Conservation (phyloP, 2,797 vertebrate genomes). For the Lycodopsis pacificus region DNA sequence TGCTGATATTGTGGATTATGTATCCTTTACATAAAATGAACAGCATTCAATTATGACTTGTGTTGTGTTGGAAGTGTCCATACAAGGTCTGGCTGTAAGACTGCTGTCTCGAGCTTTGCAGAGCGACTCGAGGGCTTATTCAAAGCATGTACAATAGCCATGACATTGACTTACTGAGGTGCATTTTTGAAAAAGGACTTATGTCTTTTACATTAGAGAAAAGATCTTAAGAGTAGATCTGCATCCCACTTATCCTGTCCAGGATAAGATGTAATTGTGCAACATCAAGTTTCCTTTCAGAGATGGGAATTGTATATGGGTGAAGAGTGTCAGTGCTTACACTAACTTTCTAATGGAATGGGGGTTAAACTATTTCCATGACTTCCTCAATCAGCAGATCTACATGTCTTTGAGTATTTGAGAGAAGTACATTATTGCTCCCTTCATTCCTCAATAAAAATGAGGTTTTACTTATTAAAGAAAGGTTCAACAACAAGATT, state of each 20-base stretch:
- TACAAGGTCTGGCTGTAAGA: neutral
- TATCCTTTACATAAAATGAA: neutral
- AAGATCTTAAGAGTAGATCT: neutral
- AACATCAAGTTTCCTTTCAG: constrained; percentile 28
- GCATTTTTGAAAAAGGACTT: constrained; percentile 13
- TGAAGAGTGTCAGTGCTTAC: constrained; percentile 12
- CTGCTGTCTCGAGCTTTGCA: neutral
- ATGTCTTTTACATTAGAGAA: neutral
- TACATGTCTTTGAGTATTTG: constrained; percentile 34
- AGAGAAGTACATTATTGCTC: constrained; percentile 24
- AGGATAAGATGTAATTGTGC: constrained; percentile 21
- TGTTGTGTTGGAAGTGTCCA: neutral
- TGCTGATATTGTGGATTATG: neutral
- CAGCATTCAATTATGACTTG: neutral
- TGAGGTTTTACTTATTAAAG: constrained; percentile 12
- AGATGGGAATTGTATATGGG: constrained; percentile 3
- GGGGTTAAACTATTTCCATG: constrained; percentile 37
- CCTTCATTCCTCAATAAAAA: constrained; percentile 19
- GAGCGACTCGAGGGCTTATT: neutral
- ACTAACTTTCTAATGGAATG: constrained; percentile 38
- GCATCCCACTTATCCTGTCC: neutral
- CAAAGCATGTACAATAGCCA: constrained; percentile 3
- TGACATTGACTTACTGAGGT: constrained; percentile 8
- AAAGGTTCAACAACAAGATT: constrained; percentile 20
- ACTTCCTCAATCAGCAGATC: constrained; percentile 42